A percentile compares a stretch with the other conserved stretches of the same genome.
These are phyloP conservation scores for Aplysia californica DNA, from an alignment of 1,140 invertebrate species.

Conservation along the genomic window DNA sequence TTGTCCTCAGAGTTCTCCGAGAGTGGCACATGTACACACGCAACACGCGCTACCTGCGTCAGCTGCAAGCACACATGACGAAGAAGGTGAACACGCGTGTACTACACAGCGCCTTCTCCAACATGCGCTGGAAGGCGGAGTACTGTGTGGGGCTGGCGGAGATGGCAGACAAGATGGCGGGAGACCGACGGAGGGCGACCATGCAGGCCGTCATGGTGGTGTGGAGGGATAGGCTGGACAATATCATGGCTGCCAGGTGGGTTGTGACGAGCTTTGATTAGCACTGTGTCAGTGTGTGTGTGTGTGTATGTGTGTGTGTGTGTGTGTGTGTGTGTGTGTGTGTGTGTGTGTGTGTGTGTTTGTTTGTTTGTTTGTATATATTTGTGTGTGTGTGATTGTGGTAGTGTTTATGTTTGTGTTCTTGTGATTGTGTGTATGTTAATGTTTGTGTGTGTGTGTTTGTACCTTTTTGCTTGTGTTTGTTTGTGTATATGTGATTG, in stretches of 20 bases:
- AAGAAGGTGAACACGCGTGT: background rate
- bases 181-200: background rate
- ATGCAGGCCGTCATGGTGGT: background rate
- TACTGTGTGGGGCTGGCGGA: conserved; percentile 14
- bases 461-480: too few species aligned
- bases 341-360: too few species aligned
- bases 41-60: background rate
- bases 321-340: too few species aligned
- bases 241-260: background rate
- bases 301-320: too few species aligned
- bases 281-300: too few species aligned
- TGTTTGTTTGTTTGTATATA: too few species aligned
- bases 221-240: conserved; percentile 15
- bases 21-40: background rate
- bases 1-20: background rate
- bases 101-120: background rate
- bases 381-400: too few species aligned
- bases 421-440: too few species aligned
- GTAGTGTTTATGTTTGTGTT: too few species aligned
- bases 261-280: background rate
- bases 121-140: conserved; percentile 2
- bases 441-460: too few species aligned
- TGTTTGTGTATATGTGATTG: too few species aligned
- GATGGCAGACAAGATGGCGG: conserved; percentile 5
- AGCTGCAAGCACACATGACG: background rate